Conservation (phyloP, 92 coral and sea anemone species). For the Phymanthus crucifer region DNA sequence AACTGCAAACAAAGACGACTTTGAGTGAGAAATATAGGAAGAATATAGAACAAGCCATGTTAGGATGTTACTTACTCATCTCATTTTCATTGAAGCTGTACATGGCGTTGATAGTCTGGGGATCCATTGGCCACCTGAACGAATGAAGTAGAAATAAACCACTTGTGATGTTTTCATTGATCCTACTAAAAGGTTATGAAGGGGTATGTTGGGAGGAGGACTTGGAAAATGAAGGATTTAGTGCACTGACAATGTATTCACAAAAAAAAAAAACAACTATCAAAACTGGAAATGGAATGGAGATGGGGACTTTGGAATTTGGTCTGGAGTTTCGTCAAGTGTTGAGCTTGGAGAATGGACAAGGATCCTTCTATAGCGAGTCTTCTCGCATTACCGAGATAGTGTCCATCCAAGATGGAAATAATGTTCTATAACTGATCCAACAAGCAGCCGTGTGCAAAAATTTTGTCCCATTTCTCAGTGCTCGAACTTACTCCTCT, state of each 20-base stretch:
- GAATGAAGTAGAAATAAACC: background rate
- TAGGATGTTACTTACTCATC: conserved; percentile 76
- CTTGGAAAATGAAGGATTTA: no score
- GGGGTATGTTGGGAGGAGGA: no score
- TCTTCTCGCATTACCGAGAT: no score
- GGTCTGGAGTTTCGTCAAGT: no score
- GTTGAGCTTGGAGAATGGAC: no score
- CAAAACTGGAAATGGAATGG: no score
- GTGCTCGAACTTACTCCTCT: conserved; percentile 75
- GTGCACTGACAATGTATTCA: no score
- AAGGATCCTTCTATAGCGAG: no score
- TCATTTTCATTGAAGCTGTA: conserved; percentile 92
- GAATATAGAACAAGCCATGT: background rate
- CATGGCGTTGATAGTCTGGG: conserved; percentile 98
- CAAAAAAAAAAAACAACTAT: background rate
- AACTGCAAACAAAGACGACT: conserved; percentile 48
- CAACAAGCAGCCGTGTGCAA: background rate
- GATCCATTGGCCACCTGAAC: conserved; percentile 94
- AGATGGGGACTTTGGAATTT: no score
- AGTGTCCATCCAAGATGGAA: no score
- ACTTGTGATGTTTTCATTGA: background rate
- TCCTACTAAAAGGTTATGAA: no score
- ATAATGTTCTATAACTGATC: background rate
- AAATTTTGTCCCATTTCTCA: background rate
- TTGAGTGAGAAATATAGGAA: background rate